A percentile compares a stretch with the other conserved stretches of the same genome.
Evolutionary conservation across 2,797 vertebrate genomes (phyloP).

Genomic region (Cynopterus sphinx): DNA sequence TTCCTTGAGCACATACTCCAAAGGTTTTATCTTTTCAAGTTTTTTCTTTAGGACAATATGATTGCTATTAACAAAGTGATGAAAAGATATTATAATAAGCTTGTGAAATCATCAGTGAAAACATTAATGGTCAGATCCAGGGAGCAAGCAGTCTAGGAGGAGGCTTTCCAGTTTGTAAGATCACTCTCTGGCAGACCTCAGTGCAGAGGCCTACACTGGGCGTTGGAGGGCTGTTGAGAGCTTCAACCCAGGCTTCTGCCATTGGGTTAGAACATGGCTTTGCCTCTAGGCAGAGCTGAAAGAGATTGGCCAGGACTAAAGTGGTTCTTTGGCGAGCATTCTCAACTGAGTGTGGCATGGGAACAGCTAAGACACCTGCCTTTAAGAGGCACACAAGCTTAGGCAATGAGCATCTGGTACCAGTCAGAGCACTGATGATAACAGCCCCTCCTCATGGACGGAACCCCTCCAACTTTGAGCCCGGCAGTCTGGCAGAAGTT

Average conservation of each 20-base stretch:
- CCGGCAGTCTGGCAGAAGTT: neutral
- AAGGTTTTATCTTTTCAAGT: neutral
- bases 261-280: neutral
- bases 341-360: neutral
- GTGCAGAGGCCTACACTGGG: neutral
- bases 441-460: neutral
- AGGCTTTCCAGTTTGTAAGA: neutral
- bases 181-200: too few species aligned
- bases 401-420: neutral
- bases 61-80: neutral
- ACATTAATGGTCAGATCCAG: neutral
- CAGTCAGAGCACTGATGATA: neutral
- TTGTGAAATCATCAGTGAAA: neutral
- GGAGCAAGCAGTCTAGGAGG: neutral
- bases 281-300: neutral
- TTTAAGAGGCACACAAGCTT: neutral
- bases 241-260: neutral
- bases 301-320: neutral
- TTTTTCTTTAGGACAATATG: neutral
- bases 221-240: rapidly evolving
- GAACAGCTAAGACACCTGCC: neutral
- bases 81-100: neutral
- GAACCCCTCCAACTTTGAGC: neutral
- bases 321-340: neutral
- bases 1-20: neutral